Evolutionary conservation across 2,888 invertebrate species (phyloP), one percentile per base, ranked within the genome.

Genomic region (Eumerus sabulonum): DNA sequence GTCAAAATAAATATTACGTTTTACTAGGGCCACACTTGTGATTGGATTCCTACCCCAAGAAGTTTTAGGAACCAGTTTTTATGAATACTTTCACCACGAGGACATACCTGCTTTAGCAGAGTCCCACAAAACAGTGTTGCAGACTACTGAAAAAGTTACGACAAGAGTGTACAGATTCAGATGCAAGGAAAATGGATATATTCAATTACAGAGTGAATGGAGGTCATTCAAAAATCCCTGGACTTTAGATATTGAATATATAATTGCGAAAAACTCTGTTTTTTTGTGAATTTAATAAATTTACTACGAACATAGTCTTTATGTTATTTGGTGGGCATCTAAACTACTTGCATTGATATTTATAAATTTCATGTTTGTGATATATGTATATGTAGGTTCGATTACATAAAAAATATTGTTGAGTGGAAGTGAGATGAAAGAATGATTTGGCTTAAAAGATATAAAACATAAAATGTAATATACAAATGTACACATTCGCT

Each of bases 41-140:
- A 91, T 97, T 73, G 98, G 98, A 1, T 98, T 95, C 90, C 90
- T 98, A 67, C 97, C 98, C 0, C 98, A 98, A 90, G 98, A 98
- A 90, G 90, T 98, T 53, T 89, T 97, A 17, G 97, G 97, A 40
- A 96, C 96, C 11, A 96, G 96, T 84, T 93, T 97, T 91, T 98
- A 98, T 87, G 98, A 98, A 89, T 96, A 97, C 89, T 96, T 95
- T 85, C 93, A 94, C 84, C 94, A 93, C 66, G 94, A 94, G 44
- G 96, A 96, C 86, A 93, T 97, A 76, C 91, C 92, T 4, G 91
- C 92, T 0, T 91, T 98, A 77, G 95, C 96, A 12, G 94, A 95
- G 82, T 92, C 94, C 70, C 98, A 98, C 90, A 95, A 95, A 90
- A 90, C 92, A 82, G 94, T 94, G 0, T 89, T 96, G 54, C 91